Evolutionary conservation across 2,113 vertebrate genomes (phyloP), one percentile per base, ranked within the genome.

Genomic region (Thamnophis sirtalis): DNA sequence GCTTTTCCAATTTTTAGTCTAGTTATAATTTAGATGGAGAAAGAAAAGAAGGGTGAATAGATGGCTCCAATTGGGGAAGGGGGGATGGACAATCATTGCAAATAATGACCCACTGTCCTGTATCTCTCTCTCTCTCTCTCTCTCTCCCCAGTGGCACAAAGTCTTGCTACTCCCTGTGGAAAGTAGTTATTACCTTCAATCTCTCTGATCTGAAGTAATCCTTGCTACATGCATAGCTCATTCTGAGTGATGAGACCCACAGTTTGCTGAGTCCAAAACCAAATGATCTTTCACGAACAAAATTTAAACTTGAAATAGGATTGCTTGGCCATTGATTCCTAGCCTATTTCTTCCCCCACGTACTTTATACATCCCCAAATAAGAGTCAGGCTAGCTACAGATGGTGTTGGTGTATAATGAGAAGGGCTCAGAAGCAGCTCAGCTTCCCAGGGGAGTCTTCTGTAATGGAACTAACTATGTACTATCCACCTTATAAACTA

Each of bases 291-390:
- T 98, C 98, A 98, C 98, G 97, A 98, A 98, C 97, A 98, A 98
- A 98, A 98, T 99, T 99, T 98, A 99, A 98, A 99, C 98, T 98
- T 98, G 98, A 99, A 98, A 99, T 99, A 98, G 98, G 98, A 99
- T 99, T 99, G 98, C 98, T 98, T 96, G 95, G 97, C 97, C 98
- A 98, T 98, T 98, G 97, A 98, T 98, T 98, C 98, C 95, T 94
- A 98, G 96, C 98, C 98, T 98, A 97, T 99, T 98, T 98, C 97
- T 95, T 96, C 96, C 22, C 86, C 88, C 96, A 92, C 98, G 98
- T 98, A 97, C 97, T 98, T 98, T 98, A 98, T 98, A 98, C 98
- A 98, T 98, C 98, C 98, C 98, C 98, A 98, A 98, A 99, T 98
- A 98, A 98, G 98, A 98, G 98, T 98, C 97, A 97, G 98, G 92